Percentiles rank a stretch among this genome's conserved stretches.
Conservation (phyloP, 2,888 invertebrate species). For the Sarcophaga variegata region DNA sequence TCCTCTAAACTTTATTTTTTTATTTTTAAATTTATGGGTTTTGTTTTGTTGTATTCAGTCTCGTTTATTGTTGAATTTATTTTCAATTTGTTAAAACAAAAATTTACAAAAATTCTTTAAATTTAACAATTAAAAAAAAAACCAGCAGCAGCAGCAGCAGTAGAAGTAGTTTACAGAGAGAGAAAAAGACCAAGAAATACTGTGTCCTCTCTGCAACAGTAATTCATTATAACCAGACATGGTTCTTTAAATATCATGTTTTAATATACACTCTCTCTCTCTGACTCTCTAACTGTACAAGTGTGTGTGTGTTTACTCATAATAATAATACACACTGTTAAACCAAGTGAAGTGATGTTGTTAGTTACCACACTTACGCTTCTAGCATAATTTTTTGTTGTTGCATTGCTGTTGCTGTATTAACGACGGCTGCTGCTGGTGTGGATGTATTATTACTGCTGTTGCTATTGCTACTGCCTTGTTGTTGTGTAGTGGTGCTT, state of each 20-base stretch:
- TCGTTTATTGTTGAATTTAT: constrained; percentile 61
- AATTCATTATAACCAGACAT: background rate
- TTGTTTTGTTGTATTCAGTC: constrained; percentile 58
- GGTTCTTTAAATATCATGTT: background rate
- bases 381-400: constrained; percentile 86
- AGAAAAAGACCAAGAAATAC: background rate
- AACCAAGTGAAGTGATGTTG: background rate
- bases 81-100: constrained; percentile 6
- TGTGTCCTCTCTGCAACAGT: background rate
- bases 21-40: constrained; percentile 59
- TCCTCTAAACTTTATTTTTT: constrained; percentile 43
- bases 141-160: background rate
- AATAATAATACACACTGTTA: background rate
- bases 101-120: no score
- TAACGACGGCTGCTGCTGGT: constrained; percentile 36
- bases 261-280: background rate
- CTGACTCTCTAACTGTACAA: no score
- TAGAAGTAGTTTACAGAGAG: background rate
- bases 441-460: constrained; percentile 55
- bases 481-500: constrained; percentile 67
- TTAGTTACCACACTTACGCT: constrained; percentile 83
- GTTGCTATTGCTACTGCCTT: constrained; percentile 58
- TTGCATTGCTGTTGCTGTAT: constrained; percentile 69
- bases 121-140: background rate
- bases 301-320: no score